A percentile compares a stretch with the other conserved stretches of the same genome.
These are phyloP conservation scores for Blera fallax DNA, from an alignment of 2,888 invertebrate species.

Conservation along the genomic window DNA sequence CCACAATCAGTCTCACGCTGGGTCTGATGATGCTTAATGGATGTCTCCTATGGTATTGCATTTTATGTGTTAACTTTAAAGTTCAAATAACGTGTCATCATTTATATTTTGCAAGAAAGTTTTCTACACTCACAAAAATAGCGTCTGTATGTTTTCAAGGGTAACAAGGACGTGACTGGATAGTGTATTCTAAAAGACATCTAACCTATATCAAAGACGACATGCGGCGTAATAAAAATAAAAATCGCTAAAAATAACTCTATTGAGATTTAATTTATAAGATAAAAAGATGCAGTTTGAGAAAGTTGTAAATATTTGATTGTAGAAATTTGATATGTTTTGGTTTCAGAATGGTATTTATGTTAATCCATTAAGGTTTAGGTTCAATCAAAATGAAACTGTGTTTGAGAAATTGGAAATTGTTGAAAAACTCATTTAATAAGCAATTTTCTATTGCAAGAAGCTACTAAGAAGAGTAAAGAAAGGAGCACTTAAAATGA, in stretches of 20 bases:
- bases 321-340: not conserved
- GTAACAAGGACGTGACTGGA: not conserved
- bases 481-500: too few relatives aligned
- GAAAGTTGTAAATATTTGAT: not conserved
- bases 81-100: slow-evolving; percentile 14
- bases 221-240: not conserved
- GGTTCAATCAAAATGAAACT: not conserved
- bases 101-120: not conserved
- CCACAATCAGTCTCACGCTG: not conserved
- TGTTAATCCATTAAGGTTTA: not conserved
- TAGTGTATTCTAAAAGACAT: not conserved
- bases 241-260: not conserved
- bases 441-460: too few relatives aligned
- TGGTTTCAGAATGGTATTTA: not conserved
- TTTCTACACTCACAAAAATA: not conserved
- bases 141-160: not conserved
- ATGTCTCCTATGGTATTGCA: not conserved
- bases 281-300: not conserved
- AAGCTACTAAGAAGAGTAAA: too few relatives aligned
- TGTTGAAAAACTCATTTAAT: too few relatives aligned
- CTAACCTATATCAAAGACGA: not conserved
- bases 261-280: not conserved
- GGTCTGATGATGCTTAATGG: slow-evolving; percentile 13
- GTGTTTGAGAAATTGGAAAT: not conserved
- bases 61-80: slow-evolving; percentile 1